Percentiles rank a stretch among this genome's conserved stretches.
Evolutionary conservation across 2,888 invertebrate genomes (phyloP).

Genomic region (Macaria notata): DNA sequence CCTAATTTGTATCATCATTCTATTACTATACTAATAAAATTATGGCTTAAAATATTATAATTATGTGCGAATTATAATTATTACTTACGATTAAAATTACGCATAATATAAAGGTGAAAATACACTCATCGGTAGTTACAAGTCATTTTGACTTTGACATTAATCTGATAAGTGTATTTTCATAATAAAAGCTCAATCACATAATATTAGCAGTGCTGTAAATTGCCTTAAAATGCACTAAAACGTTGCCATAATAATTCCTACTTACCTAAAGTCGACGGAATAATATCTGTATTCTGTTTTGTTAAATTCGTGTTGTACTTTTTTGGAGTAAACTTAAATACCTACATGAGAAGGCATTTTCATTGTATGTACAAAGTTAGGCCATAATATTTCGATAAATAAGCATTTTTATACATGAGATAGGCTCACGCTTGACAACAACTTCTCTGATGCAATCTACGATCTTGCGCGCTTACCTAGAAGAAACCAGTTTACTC

Average conservation of each 20-base stretch:
- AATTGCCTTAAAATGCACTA: constrained; percentile 30
- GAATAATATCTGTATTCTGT: constrained; percentile 30
- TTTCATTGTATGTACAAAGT: constrained; percentile 4
- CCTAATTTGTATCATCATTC: constrained; percentile 60
- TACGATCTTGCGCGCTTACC: too few species aligned
- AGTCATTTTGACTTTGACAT: too few species aligned
- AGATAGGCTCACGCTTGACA: too few species aligned
- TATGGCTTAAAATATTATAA: constrained; percentile 37
- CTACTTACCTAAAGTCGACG: constrained; percentile 47
- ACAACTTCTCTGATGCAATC: too few species aligned
- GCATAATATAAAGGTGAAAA: constrained; percentile 11
- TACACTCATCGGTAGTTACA: too few species aligned
- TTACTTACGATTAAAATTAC: constrained; percentile 39
- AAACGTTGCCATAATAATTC: constrained; percentile 32
- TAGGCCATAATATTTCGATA: constrained; percentile 1
- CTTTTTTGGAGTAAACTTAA: constrained; percentile 8
- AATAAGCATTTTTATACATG: background rate
- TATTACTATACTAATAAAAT: constrained; percentile 34
- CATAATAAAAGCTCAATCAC: constrained; percentile 56
- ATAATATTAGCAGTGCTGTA: constrained; percentile 53
- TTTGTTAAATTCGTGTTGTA: constrained; percentile 23
- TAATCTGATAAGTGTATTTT: too few species aligned
- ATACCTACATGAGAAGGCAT: background rate
- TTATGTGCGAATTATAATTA: constrained; percentile 44
- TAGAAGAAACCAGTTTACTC: too few species aligned